These are phyloP conservation scores for Lethenteron camtschaticum DNA, from an alignment of 2,113 vertebrate genomes.

Conservation along the genomic window DNA sequence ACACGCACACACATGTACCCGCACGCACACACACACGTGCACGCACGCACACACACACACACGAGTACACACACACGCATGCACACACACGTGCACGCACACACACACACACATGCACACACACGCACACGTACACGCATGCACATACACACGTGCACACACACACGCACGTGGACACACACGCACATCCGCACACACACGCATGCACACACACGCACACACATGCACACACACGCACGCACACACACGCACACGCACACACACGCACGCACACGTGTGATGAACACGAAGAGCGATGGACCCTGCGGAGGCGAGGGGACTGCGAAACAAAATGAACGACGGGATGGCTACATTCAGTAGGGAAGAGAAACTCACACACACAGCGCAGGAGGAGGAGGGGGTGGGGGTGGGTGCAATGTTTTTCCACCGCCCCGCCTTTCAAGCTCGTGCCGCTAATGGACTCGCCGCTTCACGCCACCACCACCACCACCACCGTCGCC, in stretches of 20 bases:
- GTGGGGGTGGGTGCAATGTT: too few relatives aligned
- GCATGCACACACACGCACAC: background rate
- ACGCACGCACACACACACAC: background rate
- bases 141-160: background rate
- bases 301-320: background rate
- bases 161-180: background rate
- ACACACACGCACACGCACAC: background rate
- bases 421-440: too few relatives aligned
- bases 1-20: conserved; percentile 1
- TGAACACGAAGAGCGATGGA: background rate
- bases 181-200: background rate
- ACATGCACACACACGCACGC: background rate
- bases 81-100: background rate
- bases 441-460: too few relatives aligned
- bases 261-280: background rate
- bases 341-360: too few relatives aligned
- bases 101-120: background rate
- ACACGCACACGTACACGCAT: background rate
- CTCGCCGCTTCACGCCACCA: too few relatives aligned
- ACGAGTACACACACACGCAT: background rate
- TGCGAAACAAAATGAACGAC: too few relatives aligned
- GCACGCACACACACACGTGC: background rate
- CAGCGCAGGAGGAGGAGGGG: too few relatives aligned
- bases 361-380: too few relatives aligned
- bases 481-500: too few relatives aligned